Base-by-base conservation (phyloP, 2,888 invertebrate genomes). In the Thereva nobilitata region DNA sequence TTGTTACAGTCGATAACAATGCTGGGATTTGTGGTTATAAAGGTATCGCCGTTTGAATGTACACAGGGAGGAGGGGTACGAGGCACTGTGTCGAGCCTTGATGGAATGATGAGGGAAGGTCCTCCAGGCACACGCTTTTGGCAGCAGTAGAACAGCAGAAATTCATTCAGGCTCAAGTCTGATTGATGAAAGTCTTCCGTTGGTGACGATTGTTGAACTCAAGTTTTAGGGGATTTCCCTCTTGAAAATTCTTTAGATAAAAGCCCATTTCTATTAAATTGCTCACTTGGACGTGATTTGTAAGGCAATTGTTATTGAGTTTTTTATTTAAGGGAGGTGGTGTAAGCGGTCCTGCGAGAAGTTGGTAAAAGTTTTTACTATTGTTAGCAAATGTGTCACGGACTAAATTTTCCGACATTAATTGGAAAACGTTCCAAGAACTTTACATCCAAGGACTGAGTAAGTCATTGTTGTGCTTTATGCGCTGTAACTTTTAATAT, bases 241-340 rank as follows among this genome's bases (percentile, higher is more conserved):
- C 9, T 37, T 50, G 9, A 40, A 50, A 50, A 61, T 61, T 34
- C 50, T 42, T 40, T n/a, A 50, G 61, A 61, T 50, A 61, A 50
- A 50, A 41, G 41, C 10, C 12, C 40, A 40, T 50, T 38, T 49
- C 41, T n/a, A 50, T 9, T 40, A n/a, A 40, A 41, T 61, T 61
- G 61, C 50, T 40, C 61, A 61, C 50, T 61, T 61, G 34, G 35
- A 61, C n/a, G 41, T 61, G 61, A 61, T 61, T 61, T 61, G 41
- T 61, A 50, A 41, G 23, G 34, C 40, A 8, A 5, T 23, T 41
- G 10, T 12, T 34, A n/a, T 35, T 4, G 34, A 40, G 23, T 23
- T 34, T 9, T 41, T 10, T 34, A 3, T 40, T 38, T 53, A 37
- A 10, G 7, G 50, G 23, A 23, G 23, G 23, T 23, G 23, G 23